phyloP scores from a whole-genome alignment of 1,140 invertebrate species.

The Drosophila suzukii region DNA sequence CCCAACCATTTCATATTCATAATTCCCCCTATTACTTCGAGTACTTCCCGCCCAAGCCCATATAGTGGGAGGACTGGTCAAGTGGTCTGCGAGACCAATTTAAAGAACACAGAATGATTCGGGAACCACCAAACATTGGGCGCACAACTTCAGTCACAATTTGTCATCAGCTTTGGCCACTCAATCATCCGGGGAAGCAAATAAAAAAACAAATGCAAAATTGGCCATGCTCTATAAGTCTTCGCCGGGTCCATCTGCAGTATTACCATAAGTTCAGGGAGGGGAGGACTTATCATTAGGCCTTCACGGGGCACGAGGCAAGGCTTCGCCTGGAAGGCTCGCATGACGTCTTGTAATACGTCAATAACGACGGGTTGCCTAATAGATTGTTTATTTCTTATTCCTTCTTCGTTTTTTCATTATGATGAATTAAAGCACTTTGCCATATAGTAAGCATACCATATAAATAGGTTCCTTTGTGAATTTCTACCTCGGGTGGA shows the following conservation, averaged over 20 bases:
- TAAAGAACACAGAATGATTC: conserved; percentile 33
- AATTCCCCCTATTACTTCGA: conserved; percentile 51
- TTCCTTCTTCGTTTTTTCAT: conserved; percentile 23
- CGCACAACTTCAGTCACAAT: conserved; percentile 51
- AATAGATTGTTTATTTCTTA: conserved; percentile 75
- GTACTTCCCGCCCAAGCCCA: conserved; percentile 26
- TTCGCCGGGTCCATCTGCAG: conserved; percentile 15
- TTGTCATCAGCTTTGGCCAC: conserved; percentile 76
- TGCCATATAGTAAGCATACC: conserved; percentile 44
- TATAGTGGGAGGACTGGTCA: conserved; percentile 40
- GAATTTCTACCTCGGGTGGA: conserved; percentile 21
- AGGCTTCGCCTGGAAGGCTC: conserved; percentile 36
- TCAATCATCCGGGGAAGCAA: conserved; percentile 53
- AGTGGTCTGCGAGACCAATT: conserved; percentile 75
- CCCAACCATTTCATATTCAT: conserved; percentile 41
- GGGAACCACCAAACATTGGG: conserved; percentile 19
- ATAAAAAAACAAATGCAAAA: conserved; percentile 35
- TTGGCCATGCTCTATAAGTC: conserved; percentile 73
- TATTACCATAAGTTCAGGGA: conserved; percentile 64
- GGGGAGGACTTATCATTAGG: conserved; percentile 51
- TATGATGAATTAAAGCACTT: conserved; percentile 76
- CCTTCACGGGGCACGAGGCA: conserved; percentile 55
- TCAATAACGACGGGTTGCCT: conserved; percentile 80
- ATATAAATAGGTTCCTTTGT: conserved; percentile 46
- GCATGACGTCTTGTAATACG: conserved; percentile 80